Conservation (phyloP, 2,113 vertebrate genomes). For the Hemicordylus capensis region DNA sequence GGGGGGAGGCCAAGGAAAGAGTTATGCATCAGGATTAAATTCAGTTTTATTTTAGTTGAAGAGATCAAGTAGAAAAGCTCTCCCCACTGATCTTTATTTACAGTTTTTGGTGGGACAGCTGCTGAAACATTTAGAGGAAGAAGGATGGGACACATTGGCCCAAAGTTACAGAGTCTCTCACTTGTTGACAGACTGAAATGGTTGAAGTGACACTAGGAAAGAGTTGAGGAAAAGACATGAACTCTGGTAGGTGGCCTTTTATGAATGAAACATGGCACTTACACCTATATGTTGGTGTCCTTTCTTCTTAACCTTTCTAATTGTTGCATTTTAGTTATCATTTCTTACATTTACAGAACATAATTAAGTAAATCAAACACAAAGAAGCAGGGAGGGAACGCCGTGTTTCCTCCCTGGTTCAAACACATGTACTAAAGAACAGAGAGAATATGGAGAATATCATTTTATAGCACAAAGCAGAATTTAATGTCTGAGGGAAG, state of each 20-base stretch:
- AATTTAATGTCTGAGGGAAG: not conserved
- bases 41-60: conserved; percentile 80
- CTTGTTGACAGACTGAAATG: conserved; percentile 74
- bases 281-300: not conserved
- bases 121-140: conserved; percentile 70
- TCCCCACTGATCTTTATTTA: conserved; percentile 78
- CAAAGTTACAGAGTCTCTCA: conserved; percentile 5
- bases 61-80: conserved; percentile 79
- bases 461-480: not conserved
- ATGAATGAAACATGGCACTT: conserved; percentile 42
- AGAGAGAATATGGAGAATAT: not conserved
- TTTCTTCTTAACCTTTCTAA: not conserved
- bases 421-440: not conserved
- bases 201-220: conserved; percentile 39
- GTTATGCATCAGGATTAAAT: conserved; percentile 69
- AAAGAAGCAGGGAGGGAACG: not conserved
- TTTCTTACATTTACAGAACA: not conserved
- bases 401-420: too few species aligned
- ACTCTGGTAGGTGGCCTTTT: conserved; percentile 20
- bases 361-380: not conserved
- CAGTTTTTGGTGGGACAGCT: conserved; percentile 70
- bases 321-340: too few species aligned
- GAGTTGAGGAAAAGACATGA: conserved; percentile 23
- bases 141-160: conserved; percentile 68
- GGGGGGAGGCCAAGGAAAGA: conserved; percentile 61